phyloP scores from a whole-genome alignment of 2,797 vertebrate species.

The Mus caroli region DNA sequence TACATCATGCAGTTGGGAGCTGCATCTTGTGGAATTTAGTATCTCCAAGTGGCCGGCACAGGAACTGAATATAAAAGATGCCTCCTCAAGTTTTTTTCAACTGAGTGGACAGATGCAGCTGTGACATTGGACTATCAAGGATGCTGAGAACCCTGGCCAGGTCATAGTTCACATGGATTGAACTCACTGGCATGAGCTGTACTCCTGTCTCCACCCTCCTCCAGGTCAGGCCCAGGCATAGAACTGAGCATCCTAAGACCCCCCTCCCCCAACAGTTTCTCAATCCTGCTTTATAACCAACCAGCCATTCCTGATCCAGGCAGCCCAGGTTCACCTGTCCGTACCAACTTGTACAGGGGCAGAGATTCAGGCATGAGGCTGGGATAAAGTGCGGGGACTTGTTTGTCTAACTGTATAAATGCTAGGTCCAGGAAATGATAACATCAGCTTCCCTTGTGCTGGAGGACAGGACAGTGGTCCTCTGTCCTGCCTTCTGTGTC shows the following conservation, averaged over 20 bases:
- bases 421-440: background rate
- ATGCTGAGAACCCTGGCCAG: background rate
- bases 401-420: background rate
- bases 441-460: background rate
- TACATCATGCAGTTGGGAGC: background rate
- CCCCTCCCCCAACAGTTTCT: too few species aligned
- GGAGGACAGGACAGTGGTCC: background rate
- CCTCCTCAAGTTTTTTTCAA: background rate
- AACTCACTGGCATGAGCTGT: background rate
- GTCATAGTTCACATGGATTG: background rate
- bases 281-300: background rate
- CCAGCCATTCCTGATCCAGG: too few species aligned
- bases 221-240: background rate
- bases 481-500: background rate
- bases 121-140: too few species aligned
- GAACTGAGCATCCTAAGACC: too few species aligned
- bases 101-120: background rate
- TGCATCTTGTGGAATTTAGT: background rate
- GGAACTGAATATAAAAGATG: background rate
- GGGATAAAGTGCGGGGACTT: background rate
- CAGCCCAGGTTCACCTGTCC: background rate
- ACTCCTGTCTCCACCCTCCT: background rate
- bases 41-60: background rate
- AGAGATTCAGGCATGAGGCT: fast-evolving
- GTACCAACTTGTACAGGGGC: background rate